A percentile compares a stretch with the other conserved stretches of the same genome.
These are phyloP conservation scores for Nomada lathburiana DNA, from an alignment of 2,888 invertebrate genomes.

Conservation along the genomic window DNA sequence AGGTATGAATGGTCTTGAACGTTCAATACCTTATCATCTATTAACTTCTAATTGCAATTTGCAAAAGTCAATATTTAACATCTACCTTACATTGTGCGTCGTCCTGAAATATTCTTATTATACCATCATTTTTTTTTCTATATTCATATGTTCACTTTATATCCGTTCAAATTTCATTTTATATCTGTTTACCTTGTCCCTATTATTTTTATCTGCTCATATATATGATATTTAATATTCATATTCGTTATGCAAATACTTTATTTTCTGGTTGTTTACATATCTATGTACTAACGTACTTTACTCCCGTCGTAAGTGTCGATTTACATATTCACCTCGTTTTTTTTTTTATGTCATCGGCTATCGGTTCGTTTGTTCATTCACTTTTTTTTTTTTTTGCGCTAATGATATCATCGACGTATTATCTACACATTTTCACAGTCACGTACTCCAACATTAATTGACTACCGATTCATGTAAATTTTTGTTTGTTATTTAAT, in stretches of 20 bases:
- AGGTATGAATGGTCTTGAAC: no score
- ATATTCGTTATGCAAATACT: no score
- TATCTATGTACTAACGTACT: neutral
- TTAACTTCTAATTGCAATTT: no score
- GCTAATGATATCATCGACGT: neutral
- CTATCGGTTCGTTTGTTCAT: neutral
- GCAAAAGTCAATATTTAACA: no score
- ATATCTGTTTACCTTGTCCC: neutral
- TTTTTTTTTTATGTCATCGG: neutral
- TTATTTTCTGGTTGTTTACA: neutral
- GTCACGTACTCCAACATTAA: neutral
- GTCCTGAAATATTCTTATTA: no score
- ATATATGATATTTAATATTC: no score
- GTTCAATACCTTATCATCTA: no score
- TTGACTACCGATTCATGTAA: neutral
- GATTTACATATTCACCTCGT: neutral
- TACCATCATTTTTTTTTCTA: no score
- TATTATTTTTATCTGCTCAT: neutral
- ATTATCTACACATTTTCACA: neutral
- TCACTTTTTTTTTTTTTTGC: neutral
- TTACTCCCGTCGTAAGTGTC: neutral
- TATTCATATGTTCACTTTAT: no score
- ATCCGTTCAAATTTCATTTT: neutral
- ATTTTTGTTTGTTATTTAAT: slow-evolving; percentile 2
- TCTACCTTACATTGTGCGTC: no score